A percentile compares a stretch with the other conserved stretches of the same genome.
Evolutionary conservation across 2,113 vertebrate species (phyloP).

Genomic region (Pelodiscus sinensis): DNA sequence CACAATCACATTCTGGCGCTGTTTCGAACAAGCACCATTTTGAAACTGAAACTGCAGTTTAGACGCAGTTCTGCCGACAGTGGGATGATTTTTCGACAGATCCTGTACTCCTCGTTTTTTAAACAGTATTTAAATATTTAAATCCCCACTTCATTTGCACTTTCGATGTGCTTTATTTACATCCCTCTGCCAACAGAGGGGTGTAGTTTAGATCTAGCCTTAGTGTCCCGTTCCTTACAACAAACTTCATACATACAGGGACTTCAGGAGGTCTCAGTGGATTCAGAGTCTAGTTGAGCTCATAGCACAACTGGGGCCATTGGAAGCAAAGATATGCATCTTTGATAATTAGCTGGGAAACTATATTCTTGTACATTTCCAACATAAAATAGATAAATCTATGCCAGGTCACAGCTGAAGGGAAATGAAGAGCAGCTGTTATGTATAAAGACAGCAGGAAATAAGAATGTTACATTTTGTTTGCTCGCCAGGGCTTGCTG

Average conservation of each 20-base stretch:
- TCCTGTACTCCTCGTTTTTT: too few species aligned
- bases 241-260: neutral
- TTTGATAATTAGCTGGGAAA: neutral
- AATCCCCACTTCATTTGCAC: too few species aligned
- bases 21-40: too few species aligned
- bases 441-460: neutral
- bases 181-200: too few species aligned
- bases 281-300: neutral
- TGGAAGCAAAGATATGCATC: neutral
- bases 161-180: too few species aligned
- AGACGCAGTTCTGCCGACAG: too few species aligned
- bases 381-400: neutral
- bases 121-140: too few species aligned
- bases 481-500: too few species aligned
- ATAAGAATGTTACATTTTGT: neutral
- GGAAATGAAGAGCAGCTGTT: neutral
- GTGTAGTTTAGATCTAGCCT: too few species aligned
- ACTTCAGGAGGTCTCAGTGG: neutral
- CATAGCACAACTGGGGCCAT: neutral
- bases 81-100: too few species aligned
- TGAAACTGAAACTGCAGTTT: too few species aligned
- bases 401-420: neutral
- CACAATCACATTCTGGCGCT: too few species aligned
- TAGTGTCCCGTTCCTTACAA: neutral
- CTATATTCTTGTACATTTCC: neutral